Evolutionary conservation across 2,797 vertebrate genomes (phyloP).

Genomic region (Cynopterus sphinx): DNA sequence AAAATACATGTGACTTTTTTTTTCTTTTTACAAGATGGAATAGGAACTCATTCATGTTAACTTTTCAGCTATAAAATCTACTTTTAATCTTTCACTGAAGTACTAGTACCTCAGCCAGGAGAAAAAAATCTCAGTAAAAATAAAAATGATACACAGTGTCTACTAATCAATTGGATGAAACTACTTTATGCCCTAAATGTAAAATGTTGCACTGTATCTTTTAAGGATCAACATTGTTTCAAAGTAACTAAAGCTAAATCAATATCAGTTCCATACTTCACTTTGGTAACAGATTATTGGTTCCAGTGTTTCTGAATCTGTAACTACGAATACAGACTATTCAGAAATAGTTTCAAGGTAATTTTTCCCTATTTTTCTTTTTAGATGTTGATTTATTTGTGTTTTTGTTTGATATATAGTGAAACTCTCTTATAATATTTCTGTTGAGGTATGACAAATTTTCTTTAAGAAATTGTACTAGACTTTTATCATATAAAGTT

Average conservation of each 20-base stretch:
- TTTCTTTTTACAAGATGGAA: conserved; percentile 32
- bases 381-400: conserved; percentile 63
- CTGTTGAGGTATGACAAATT: conserved; percentile 34
- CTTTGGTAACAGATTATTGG: conserved; percentile 84
- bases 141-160: conserved; percentile 80
- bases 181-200: conserved; percentile 76
- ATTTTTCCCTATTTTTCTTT: conserved; percentile 52
- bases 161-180: conserved; percentile 84
- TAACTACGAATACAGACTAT: conserved; percentile 71
- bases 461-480: neutral
- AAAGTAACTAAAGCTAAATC: conserved; percentile 87
- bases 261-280: conserved; percentile 80
- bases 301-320: conserved; percentile 78
- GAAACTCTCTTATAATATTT: conserved; percentile 13
- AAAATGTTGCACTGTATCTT: conserved; percentile 79
- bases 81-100: conserved; percentile 75
- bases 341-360: conserved; percentile 74
- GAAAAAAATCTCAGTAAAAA: conserved; percentile 84
- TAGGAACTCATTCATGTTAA: conserved; percentile 51
- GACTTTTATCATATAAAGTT: neutral
- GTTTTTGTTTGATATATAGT: neutral
- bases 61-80: conserved; percentile 53
- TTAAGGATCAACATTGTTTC: conserved; percentile 85
- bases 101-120: conserved; percentile 67
- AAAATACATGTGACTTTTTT: conserved; percentile 57